Percentiles rank a stretch among this genome's conserved stretches.
phyloP scores from a whole-genome alignment of 2,113 vertebrate genomes.

The Elgaria multicarinata region DNA sequence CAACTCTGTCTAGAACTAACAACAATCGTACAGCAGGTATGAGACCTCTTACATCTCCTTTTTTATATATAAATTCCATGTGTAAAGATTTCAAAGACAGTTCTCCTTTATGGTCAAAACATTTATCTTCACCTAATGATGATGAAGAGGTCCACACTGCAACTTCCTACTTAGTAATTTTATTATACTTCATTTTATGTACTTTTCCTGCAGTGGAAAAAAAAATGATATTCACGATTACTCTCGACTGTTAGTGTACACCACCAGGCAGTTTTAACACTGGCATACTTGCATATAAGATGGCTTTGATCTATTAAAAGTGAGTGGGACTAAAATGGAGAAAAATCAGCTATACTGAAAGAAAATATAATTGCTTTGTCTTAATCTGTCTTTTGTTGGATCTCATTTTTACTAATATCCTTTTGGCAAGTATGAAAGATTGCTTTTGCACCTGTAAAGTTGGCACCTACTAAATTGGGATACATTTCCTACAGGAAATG shows the following conservation, averaged over 20 bases:
- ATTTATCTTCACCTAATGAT: neutral
- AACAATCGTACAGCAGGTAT: conserved; percentile 97
- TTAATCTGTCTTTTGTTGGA: neutral
- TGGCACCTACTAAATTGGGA: neutral
- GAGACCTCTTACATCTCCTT: conserved; percentile 49
- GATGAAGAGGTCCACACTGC: neutral
- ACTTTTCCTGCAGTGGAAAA: neutral
- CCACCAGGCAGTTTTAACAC: neutral
- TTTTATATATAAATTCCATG: conserved; percentile 10
- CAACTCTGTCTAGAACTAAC: conserved; percentile 98
- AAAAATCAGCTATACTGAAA: neutral
- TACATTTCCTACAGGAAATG: neutral
- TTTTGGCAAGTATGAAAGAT: neutral
- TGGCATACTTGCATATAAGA: neutral
- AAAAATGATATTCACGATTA: neutral
- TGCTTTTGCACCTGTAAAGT: neutral
- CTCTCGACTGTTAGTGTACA: neutral
- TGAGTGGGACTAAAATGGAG: neutral
- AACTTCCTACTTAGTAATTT: neutral
- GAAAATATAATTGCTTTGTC: neutral
- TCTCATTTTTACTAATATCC: neutral
- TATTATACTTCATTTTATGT: neutral
- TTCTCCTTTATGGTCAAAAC: neutral
- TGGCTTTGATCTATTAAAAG: neutral
- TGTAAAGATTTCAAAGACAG: neutral